Base-by-base conservation (phyloP, 2,113 vertebrate genomes). In the Gopherus flavomarginatus region DNA sequence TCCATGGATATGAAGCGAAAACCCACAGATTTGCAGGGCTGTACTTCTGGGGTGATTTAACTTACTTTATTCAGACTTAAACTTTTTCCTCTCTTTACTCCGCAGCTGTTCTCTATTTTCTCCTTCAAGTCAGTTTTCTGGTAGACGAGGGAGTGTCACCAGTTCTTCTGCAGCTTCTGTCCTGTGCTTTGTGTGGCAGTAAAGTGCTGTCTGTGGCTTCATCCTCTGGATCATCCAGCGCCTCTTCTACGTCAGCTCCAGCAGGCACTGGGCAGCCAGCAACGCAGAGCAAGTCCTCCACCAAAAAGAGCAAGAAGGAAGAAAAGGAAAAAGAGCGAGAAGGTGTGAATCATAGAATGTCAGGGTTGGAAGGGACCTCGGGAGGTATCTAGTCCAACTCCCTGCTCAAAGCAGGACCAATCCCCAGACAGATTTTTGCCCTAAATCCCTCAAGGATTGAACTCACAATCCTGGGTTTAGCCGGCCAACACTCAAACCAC, bases 281-380 rank as follows among this genome's bases (percentile, higher is more conserved):
- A 6, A 96, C 99, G 5, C 99, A 99, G 97, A 98, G 99, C 97
- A 99, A 99, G 95, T 99, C 99, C 3, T 98, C 98, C 80, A 99
- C 99, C 85, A 99, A 99, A 97, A 99, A 99, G 97, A 99, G 99
- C 98, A 99, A 99, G 97, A 99, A 99, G 88, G 99, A 99, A 94
- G 99, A 99, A 89, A 99, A 99, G 94, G 99, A 99, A 79, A 99
- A 99, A 94, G 99, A 99, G 54, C 98, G 99, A 97, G 99, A 99
- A 42, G 99, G 99, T 99, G 94, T 50, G 50, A 50, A 50, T 50
- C 50, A 50, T 50, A 16, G 13, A 50, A 14, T 50, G 14, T 50
- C 50, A 50, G 50, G 50, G 50, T 50, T 16, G 50, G 50, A 50
- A 50, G 50, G 50, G 50, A 16, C 50, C 50, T 50, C 50, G 14